Evolutionary conservation across 2,888 invertebrate species (phyloP).

Genomic region (Caenorhabditis panamensis): DNA sequence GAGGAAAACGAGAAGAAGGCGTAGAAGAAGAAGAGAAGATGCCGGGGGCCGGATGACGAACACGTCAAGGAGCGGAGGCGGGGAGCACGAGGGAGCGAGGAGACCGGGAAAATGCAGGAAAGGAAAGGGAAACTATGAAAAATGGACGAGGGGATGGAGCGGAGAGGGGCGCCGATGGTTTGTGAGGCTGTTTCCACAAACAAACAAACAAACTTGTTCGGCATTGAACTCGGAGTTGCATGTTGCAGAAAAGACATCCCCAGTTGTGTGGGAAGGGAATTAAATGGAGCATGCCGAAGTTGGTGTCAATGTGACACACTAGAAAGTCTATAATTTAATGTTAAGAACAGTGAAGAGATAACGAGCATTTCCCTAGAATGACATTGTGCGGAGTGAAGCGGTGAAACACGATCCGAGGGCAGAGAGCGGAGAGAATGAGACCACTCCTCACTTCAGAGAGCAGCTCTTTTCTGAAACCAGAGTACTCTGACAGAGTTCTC

Average conservation of each 20-base stretch:
- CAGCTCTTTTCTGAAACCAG: slow-evolving; percentile 32
- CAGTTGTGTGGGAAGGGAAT: too few relatives aligned
- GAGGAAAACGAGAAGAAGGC: slow-evolving; percentile 35
- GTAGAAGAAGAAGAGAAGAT: slow-evolving; percentile 14
- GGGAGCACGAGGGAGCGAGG: slow-evolving; percentile 22
- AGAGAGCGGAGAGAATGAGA: slow-evolving; percentile 25
- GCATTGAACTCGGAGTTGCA: background rate
- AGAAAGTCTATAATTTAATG: slow-evolving; percentile 7
- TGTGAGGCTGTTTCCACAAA: slow-evolving; percentile 11
- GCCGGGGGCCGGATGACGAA: slow-evolving; percentile 45
- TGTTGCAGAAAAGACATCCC: background rate
- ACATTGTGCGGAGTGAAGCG: background rate
- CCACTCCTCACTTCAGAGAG: slow-evolving; percentile 39
- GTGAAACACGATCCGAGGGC: slow-evolving; percentile 35
- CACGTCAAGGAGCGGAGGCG: slow-evolving; percentile 38
- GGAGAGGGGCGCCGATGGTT: slow-evolving; percentile 1
- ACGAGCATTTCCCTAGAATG: background rate
- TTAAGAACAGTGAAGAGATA: background rate
- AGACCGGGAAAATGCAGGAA: slow-evolving; percentile 26
- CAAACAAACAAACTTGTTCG: slow-evolving; percentile 31
- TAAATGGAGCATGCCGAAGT: background rate
- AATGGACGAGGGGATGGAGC: slow-evolving; percentile 26
- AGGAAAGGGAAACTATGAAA: slow-evolving; percentile 37
- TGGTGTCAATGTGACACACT: background rate
- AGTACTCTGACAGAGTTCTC: slow-evolving; percentile 33